Evolutionary conservation across 2,888 invertebrate genomes (phyloP).

Genomic region (Dolichopus griseipennis): DNA sequence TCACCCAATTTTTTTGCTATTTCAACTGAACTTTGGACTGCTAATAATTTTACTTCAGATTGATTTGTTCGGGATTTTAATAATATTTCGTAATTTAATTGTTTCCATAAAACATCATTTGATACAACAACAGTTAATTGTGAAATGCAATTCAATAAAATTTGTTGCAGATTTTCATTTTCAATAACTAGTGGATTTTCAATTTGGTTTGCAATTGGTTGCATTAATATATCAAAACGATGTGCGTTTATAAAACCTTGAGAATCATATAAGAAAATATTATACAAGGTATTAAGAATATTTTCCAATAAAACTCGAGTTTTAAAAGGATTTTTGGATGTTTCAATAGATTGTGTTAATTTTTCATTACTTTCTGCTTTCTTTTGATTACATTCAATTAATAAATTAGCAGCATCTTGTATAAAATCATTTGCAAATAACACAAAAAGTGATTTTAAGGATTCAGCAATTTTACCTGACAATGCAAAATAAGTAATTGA

Average conservation of each 20-base stretch:
- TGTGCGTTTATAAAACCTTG: conserved; percentile 78
- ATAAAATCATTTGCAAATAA: conserved; percentile 83
- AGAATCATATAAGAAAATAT: conserved; percentile 73
- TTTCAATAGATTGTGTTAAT: neutral
- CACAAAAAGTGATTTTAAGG: conserved; percentile 77
- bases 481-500: conserved; percentile 70
- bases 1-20: conserved; percentile 78
- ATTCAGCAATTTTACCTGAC: conserved; percentile 67
- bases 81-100: conserved; percentile 80
- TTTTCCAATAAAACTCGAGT: conserved; percentile 57
- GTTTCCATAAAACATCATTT: conserved; percentile 83
- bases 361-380: conserved; percentile 34
- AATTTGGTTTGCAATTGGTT: conserved; percentile 80
- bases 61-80: conserved; percentile 74
- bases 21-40: conserved; percentile 63
- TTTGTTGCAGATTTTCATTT: conserved; percentile 47
- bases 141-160: conserved; percentile 69
- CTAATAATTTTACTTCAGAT: conserved; percentile 62
- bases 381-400: conserved; percentile 58
- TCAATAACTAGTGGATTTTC: conserved; percentile 59
- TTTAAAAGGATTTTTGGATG: conserved; percentile 33
- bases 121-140: conserved; percentile 73
- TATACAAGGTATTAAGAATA: conserved; percentile 64
- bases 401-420: conserved; percentile 66
- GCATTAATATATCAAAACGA: conserved; percentile 73